Evolutionary conservation across 2,888 invertebrate genomes (phyloP).

Genomic region (Electrophaes corylata): DNA sequence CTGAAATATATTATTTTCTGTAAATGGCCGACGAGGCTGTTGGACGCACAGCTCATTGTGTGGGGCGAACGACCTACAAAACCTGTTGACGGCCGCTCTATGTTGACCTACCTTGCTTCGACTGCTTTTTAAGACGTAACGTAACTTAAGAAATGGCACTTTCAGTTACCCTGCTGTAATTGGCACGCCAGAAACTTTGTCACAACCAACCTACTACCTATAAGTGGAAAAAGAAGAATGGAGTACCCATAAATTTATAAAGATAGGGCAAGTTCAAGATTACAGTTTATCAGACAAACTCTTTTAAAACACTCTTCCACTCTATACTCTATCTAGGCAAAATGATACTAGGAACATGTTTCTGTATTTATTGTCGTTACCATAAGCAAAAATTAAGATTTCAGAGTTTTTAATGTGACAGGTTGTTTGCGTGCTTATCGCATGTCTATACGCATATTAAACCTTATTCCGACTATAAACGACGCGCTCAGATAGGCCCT

Average conservation of each 20-base stretch:
- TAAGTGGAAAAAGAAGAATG: too few relatives aligned
- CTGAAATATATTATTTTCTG: slow-evolving; percentile 14
- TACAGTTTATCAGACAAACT: not conserved
- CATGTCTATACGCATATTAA: slow-evolving; percentile 2
- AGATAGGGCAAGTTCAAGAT: not conserved
- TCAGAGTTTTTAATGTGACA: slow-evolving; percentile 1
- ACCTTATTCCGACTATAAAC: too few relatives aligned
- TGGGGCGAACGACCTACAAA: slow-evolving; percentile 54
- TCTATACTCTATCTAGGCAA: not conserved
- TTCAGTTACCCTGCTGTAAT: not conserved
- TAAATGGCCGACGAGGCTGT: slow-evolving; percentile 15
- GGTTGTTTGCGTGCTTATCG: slow-evolving; percentile 2
- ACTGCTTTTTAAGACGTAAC: slow-evolving; percentile 35
- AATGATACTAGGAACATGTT: not conserved
- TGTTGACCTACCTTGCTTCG: slow-evolving; percentile 36
- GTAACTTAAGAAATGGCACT: not conserved
- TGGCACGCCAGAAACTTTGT: not conserved
- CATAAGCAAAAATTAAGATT: slow-evolving; percentile 10
- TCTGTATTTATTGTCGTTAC: not conserved
- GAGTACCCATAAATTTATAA: not conserved
- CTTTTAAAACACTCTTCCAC: not conserved
- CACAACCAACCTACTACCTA: not conserved
- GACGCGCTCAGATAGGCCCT: too few relatives aligned
- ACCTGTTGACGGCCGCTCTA: slow-evolving; percentile 50
- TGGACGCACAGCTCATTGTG: slow-evolving; percentile 31